Conservation (phyloP, 2,888 invertebrate genomes). For the Urechis unicinctus region DNA sequence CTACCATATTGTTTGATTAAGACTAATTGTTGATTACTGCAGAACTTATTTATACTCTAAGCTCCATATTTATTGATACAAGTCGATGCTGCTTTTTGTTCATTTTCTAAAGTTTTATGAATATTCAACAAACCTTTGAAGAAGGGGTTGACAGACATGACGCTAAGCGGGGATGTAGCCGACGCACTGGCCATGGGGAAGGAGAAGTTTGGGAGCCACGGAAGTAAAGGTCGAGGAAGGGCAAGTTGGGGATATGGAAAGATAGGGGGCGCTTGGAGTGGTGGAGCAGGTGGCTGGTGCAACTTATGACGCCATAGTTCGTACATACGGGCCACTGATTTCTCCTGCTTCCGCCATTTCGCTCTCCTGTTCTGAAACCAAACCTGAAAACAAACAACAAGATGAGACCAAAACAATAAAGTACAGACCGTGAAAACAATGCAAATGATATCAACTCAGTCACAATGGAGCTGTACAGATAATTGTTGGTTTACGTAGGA, state of each 20-base stretch:
- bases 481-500: too few relatives aligned
- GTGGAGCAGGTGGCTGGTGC: not conserved
- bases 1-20: too few relatives aligned
- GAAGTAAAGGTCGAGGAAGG: slow-evolving; percentile 4
- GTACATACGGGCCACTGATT: slow-evolving; percentile 18
- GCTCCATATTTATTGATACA: too few relatives aligned
- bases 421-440: too few relatives aligned
- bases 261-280: slow-evolving; percentile 3
- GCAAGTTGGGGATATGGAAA: slow-evolving; percentile 1
- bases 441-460: too few relatives aligned
- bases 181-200: not conserved
- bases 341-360: slow-evolving; percentile 20
- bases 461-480: too few relatives aligned
- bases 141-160: not conserved
- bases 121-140: too few relatives aligned
- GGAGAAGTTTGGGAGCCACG: slow-evolving; percentile 11
- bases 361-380: slow-evolving; percentile 20
- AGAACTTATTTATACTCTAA: too few relatives aligned
- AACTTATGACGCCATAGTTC: slow-evolving; percentile 12
- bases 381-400: slow-evolving; percentile 11
- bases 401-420: too few relatives aligned
- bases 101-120: too few relatives aligned
- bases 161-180: not conserved
- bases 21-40: too few relatives aligned
- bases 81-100: too few relatives aligned